Conservation (phyloP, 1,140 invertebrate species). For the Sesamia nonagrioides region DNA sequence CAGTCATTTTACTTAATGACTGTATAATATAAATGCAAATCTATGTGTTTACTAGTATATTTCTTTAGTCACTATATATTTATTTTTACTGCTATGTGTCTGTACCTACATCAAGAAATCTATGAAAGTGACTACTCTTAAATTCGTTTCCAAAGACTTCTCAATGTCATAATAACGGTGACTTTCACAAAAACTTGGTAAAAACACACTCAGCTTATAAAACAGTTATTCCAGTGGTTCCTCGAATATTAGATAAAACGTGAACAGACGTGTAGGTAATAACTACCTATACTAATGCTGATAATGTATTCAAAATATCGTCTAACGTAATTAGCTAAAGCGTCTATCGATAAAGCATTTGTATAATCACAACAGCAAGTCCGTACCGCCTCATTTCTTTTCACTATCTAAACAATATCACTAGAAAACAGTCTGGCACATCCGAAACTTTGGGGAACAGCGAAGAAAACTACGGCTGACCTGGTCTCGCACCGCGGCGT, state of each 20-base stretch:
- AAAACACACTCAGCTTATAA: slow-evolving; percentile 70
- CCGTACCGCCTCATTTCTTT: slow-evolving; percentile 73
- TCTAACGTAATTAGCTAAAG: slow-evolving; percentile 82
- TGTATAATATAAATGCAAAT: slow-evolving; percentile 52
- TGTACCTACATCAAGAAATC: slow-evolving; percentile 61
- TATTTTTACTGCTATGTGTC: slow-evolving; percentile 47
- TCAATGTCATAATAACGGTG: slow-evolving; percentile 53
- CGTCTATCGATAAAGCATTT: slow-evolving; percentile 84
- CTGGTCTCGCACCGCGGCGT: slow-evolving; percentile 76
- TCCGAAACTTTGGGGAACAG: slow-evolving; percentile 85
- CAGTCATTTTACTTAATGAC: slow-evolving; percentile 37
- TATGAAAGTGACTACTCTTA: slow-evolving; percentile 57
- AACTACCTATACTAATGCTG: slow-evolving; percentile 69
- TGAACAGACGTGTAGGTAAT: slow-evolving; percentile 70
- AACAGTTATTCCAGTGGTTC: slow-evolving; percentile 72
- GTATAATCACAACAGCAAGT: slow-evolving; percentile 83
- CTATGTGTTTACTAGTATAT: slow-evolving; percentile 51
- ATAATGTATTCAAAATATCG: slow-evolving; percentile 83
- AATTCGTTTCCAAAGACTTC: slow-evolving; percentile 56
- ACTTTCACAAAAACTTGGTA: slow-evolving; percentile 73
- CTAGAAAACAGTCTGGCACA: slow-evolving; percentile 82
- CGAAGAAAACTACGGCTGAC: slow-evolving; percentile 84
- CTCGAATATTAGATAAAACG: slow-evolving; percentile 71
- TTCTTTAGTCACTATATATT: slow-evolving; percentile 40
- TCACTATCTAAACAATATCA: slow-evolving; percentile 85